A percentile compares a stretch with the other conserved stretches of the same genome.
These are phyloP conservation scores for Scelioninae gen. 2 DNA, from an alignment of 2,888 invertebrate species.

Conservation along the genomic window DNA sequence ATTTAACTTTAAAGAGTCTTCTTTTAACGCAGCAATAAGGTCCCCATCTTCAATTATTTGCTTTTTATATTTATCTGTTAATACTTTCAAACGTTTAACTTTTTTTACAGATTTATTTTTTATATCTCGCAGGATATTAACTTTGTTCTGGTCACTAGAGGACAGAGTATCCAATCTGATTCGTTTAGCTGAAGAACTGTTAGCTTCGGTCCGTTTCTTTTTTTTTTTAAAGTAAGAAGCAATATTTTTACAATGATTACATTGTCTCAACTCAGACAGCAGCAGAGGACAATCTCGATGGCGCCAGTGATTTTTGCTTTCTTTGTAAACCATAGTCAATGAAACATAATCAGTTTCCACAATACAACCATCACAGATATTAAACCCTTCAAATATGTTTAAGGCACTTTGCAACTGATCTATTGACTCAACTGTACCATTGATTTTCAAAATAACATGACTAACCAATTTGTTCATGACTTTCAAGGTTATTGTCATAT, in stretches of 20 bases:
- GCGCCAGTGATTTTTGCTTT: constrained; percentile 23
- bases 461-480: background rate
- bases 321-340: background rate
- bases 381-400: background rate
- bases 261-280: background rate
- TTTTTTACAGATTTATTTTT: too few relatives aligned
- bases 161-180: too few relatives aligned
- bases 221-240: too few relatives aligned
- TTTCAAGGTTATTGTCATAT: constrained; percentile 1
- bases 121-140: too few relatives aligned
- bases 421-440: constrained; percentile 5
- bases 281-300: constrained; percentile 25
- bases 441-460: background rate
- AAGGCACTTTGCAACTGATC: constrained; percentile 13
- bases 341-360: background rate
- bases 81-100: too few relatives aligned
- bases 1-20: too few relatives aligned
- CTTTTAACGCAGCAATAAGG: too few relatives aligned
- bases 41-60: too few relatives aligned
- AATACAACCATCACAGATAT: constrained; percentile 8
- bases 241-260: background rate
- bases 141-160: too few relatives aligned
- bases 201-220: too few relatives aligned
- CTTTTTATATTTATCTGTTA: too few relatives aligned
- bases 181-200: too few relatives aligned